Percentiles rank a stretch among this genome's conserved stretches.
phyloP scores from a whole-genome alignment of 2,888 invertebrate genomes.

The Quadroppia sp. region DNA sequence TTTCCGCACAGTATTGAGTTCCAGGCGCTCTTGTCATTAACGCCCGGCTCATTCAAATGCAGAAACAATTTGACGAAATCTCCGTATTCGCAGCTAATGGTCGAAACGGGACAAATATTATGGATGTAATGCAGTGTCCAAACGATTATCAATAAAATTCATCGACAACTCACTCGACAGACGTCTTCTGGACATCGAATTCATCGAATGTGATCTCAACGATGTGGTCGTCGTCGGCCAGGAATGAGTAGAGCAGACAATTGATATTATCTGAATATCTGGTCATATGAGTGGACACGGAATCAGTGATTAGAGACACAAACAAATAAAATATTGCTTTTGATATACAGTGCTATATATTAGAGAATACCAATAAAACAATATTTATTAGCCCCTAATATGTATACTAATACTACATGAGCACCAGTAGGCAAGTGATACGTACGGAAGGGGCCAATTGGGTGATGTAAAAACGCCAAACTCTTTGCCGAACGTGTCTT shows the following conservation, averaged over 20 bases:
- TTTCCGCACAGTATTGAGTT: slow-evolving; percentile 67
- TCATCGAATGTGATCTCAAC: slow-evolving; percentile 74
- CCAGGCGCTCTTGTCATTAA: slow-evolving; percentile 73
- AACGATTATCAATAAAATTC: background rate
- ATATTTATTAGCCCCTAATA: background rate
- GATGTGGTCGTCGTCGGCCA: slow-evolving; percentile 71
- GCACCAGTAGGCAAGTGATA: no score
- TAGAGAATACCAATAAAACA: background rate
- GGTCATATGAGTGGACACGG: background rate
- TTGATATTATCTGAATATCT: slow-evolving; percentile 66
- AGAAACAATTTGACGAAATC: slow-evolving; percentile 74
- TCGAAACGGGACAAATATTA: no score
- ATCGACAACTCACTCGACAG: slow-evolving; percentile 45
- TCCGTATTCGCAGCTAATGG: slow-evolving; percentile 64
- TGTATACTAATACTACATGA: no score
- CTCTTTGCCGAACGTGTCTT: slow-evolving; percentile 71
- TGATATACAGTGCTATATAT: background rate
- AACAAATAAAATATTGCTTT: background rate
- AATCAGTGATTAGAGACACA: background rate
- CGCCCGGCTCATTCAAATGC: slow-evolving; percentile 63
- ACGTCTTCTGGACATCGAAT: slow-evolving; percentile 63
- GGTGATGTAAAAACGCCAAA: slow-evolving; percentile 77
- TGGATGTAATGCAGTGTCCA: background rate
- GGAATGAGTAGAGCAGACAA: slow-evolving; percentile 79
- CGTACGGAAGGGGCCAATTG: slow-evolving; percentile 66